Conservation (phyloP, 2,113 vertebrate genomes). For the Vireo altiloquus region DNA sequence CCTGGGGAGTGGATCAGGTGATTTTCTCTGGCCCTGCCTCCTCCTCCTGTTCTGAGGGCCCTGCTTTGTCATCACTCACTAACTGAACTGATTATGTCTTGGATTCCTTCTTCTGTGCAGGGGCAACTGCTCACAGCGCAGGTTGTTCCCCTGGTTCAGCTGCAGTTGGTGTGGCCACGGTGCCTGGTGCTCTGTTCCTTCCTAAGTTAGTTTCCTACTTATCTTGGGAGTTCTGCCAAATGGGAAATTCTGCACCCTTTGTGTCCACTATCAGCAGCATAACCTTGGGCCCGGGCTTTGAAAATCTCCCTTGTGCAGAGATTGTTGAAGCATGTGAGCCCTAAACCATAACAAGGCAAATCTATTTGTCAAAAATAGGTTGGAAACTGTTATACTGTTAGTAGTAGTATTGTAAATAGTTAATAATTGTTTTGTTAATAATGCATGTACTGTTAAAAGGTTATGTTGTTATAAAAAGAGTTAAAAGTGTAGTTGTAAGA, state of each 20-base stretch:
- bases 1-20: background rate
- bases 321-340: background rate
- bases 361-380: no score
- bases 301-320: background rate
- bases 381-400: no score
- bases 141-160: background rate
- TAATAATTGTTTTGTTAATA: no score
- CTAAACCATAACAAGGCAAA: background rate
- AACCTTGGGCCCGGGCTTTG: background rate
- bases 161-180: background rate
- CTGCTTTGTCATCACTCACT: background rate
- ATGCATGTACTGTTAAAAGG: no score
- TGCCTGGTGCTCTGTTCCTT: background rate
- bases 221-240: background rate
- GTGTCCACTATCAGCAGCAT: background rate
- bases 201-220: background rate
- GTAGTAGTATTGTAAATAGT: no score
- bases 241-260: background rate
- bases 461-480: no score
- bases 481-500: no score
- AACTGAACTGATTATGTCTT: background rate
- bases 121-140: background rate
- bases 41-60: background rate
- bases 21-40: background rate
- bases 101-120: background rate